Conservation (phyloP, 2,888 invertebrate genomes). For the Caenorhabditis auriculariae region DNA sequence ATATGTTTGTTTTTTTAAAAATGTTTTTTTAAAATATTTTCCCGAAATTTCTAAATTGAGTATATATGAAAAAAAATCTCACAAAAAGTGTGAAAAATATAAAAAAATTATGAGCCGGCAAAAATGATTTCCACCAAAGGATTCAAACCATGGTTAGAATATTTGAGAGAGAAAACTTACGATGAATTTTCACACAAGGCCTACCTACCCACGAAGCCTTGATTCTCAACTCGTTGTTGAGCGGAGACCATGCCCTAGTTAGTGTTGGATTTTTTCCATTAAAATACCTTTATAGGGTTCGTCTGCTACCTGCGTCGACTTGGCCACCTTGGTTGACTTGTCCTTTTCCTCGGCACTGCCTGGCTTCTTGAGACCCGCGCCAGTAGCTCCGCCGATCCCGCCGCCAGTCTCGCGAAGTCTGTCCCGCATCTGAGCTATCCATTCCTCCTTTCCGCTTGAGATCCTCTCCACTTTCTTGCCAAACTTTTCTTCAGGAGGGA, state of each 20-base stretch:
- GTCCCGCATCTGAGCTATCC: conserved; percentile 58
- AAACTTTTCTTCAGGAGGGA: conserved; percentile 42
- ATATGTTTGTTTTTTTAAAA: too few relatives aligned
- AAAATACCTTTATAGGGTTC: conserved; percentile 40
- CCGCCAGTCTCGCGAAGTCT: conserved; percentile 23
- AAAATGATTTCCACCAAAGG: too few relatives aligned
- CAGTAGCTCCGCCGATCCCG: conserved; percentile 21
- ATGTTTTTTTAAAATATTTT: too few relatives aligned
- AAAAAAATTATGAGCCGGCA: too few relatives aligned
- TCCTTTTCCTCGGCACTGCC: conserved; percentile 5
- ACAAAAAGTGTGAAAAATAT: background rate
- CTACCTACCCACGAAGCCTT: too few relatives aligned
- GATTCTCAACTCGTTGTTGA: background rate
- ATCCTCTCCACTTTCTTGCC: conserved; percentile 54
- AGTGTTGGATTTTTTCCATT: background rate
- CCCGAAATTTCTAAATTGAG: too few relatives aligned
- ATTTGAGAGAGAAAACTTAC: too few relatives aligned
- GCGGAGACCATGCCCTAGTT: background rate
- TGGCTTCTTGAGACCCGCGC: conserved; percentile 13
- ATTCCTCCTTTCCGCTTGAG: conserved; percentile 59
- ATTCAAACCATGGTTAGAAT: background rate
- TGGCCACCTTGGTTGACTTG: conserved; percentile 14
- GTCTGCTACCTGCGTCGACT: conserved; percentile 29
- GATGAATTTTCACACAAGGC: too few relatives aligned
- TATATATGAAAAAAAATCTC: too few relatives aligned